A percentile compares a stretch with the other conserved stretches of the same genome.
These are phyloP conservation scores for Ylistrum balloti DNA, from an alignment of 1,140 invertebrate species.

Conservation along the genomic window DNA sequence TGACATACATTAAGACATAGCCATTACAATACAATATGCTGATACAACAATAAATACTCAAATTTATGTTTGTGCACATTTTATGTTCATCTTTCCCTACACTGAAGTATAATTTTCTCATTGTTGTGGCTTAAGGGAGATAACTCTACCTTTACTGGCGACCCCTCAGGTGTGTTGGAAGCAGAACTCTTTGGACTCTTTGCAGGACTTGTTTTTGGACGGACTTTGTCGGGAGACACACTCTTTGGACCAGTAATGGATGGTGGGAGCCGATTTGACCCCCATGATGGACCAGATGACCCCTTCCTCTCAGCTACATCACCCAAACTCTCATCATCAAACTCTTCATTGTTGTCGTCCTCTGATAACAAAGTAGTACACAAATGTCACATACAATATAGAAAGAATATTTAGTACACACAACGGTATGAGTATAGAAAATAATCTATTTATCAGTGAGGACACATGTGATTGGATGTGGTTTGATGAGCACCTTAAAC, in stretches of 20 bases:
- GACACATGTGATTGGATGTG: too few relatives aligned
- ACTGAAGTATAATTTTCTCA: not conserved
- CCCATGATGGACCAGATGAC: conserved; percentile 70
- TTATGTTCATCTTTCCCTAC: too few relatives aligned
- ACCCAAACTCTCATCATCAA: conserved; percentile 58
- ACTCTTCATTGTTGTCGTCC: not conserved
- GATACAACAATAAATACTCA: too few relatives aligned
- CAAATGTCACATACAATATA: not conserved
- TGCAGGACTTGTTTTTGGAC: conserved; percentile 59
- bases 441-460: too few relatives aligned
- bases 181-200: conserved; percentile 63
- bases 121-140: not conserved
- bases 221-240: conserved; percentile 61
- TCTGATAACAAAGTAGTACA: not conserved
- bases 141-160: conserved; percentile 56
- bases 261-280: conserved; percentile 68
- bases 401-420: not conserved
- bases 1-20: not conserved
- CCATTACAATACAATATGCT: not conserved
- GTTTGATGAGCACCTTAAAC: too few relatives aligned
- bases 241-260: conserved; percentile 61
- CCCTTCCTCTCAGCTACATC: conserved; percentile 48
- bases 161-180: conserved; percentile 57
- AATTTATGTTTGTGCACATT: too few relatives aligned
- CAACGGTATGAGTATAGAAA: too few relatives aligned